A percentile compares a stretch with the other conserved stretches of the same genome.
phyloP scores from a whole-genome alignment of 2,797 vertebrate genomes.

The Echiichthys vipera region DNA sequence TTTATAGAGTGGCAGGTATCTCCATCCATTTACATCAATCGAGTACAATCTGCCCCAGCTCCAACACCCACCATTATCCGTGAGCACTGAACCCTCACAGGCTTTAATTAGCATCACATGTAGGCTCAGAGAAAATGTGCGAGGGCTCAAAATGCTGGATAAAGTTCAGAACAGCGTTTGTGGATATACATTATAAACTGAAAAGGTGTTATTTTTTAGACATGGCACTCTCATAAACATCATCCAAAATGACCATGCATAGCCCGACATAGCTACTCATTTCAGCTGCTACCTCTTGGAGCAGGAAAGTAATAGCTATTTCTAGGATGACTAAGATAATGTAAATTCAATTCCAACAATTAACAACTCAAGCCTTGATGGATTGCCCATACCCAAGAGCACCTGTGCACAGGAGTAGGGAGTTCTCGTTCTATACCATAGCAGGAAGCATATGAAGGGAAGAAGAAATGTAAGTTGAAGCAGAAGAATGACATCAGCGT shows the following conservation, averaged over 20 bases:
- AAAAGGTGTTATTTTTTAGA: neutral
- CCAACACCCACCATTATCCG: constrained; percentile 2
- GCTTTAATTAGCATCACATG: constrained; percentile 5
- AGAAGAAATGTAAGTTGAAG: neutral
- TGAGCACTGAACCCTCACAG: neutral
- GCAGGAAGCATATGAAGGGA: neutral
- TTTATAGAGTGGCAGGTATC: neutral
- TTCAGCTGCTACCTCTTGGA: neutral
- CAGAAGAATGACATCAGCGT: neutral
- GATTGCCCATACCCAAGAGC: neutral
- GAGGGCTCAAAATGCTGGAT: neutral
- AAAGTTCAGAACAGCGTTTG: neutral
- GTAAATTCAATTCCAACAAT: neutral
- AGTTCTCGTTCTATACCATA: too few species aligned
- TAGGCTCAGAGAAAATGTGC: neutral
- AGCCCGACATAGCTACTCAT: neutral
- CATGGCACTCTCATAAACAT: neutral
- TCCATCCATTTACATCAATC: neutral
- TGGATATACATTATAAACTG: neutral
- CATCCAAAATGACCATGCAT: neutral
- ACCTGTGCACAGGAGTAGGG: neutral
- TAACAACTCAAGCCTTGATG: neutral
- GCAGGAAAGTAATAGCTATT: neutral
- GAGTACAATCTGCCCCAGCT: neutral
- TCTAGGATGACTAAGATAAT: neutral